These are phyloP conservation scores for Drosophila kohkoa DNA, from an alignment of 1,140 invertebrate species.

Conservation along the genomic window DNA sequence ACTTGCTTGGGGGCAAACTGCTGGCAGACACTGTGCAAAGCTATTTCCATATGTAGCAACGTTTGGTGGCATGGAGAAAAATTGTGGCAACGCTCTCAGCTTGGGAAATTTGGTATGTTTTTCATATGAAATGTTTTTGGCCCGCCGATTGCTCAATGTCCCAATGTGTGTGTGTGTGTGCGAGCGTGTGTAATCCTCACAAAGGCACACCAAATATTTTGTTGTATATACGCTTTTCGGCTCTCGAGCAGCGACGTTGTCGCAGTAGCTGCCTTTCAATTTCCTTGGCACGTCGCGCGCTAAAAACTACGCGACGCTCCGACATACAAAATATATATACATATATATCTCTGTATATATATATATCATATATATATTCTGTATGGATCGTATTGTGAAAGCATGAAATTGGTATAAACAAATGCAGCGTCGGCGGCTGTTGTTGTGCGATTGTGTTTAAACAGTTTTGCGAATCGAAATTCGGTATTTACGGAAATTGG, in stretches of 20 bases:
- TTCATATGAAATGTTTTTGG: slow-evolving; percentile 50
- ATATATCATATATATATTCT: slow-evolving; percentile 14
- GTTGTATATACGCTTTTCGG: slow-evolving; percentile 82
- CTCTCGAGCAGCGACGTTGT: slow-evolving; percentile 78
- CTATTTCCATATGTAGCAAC: neutral
- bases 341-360: slow-evolving; percentile 11
- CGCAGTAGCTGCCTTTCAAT: slow-evolving; percentile 66
- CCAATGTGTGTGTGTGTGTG: slow-evolving; percentile 8
- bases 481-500: slow-evolving; percentile 34
- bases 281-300: slow-evolving; percentile 71
- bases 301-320: slow-evolving; percentile 38
- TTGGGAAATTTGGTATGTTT: slow-evolving; percentile 78
- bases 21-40: neutral
- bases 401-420: slow-evolving; percentile 45
- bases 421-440: slow-evolving; percentile 19
- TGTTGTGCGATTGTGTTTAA: slow-evolving; percentile 17
- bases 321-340: slow-evolving; percentile 19
- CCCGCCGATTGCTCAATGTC: slow-evolving; percentile 35
- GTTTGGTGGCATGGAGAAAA: slow-evolving; percentile 28
- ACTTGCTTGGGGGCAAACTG: neutral
- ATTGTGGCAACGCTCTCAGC: slow-evolving; percentile 68
- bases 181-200: slow-evolving; percentile 56
- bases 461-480: slow-evolving; percentile 21
- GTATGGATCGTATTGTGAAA: slow-evolving; percentile 15
- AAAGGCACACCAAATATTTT: slow-evolving; percentile 67